These are phyloP conservation scores for Hyles euphorbiae DNA, from an alignment of 1,140 invertebrate species.

Conservation along the genomic window DNA sequence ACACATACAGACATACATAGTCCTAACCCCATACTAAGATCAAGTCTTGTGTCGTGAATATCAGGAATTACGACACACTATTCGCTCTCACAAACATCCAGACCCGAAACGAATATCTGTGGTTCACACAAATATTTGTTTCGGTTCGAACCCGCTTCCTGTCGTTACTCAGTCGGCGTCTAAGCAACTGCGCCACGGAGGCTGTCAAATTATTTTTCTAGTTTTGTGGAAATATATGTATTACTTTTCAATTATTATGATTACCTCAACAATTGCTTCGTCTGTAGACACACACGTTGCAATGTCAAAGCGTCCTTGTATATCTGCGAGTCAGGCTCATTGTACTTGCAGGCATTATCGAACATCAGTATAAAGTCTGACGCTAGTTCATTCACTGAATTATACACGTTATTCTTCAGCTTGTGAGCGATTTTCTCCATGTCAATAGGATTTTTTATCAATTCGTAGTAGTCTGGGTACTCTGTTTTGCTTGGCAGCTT, in stretches of 20 bases:
- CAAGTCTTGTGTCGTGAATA: too few species aligned
- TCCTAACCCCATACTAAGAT: too few species aligned
- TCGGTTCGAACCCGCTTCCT: too few species aligned
- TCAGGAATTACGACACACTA: too few species aligned
- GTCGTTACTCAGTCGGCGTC: too few species aligned
- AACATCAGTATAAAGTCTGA: slow-evolving; percentile 98
- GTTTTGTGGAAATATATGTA: too few species aligned
- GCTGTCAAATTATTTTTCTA: too few species aligned
- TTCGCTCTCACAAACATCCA: too few species aligned
- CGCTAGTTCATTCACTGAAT: slow-evolving; percentile 91
- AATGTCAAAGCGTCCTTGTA: slow-evolving; percentile 98
- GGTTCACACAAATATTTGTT: too few species aligned
- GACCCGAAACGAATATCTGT: too few species aligned
- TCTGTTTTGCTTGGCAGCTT: slow-evolving; percentile 95
- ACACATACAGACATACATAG: too few species aligned
- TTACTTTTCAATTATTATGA: neutral
- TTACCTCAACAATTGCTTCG: slow-evolving; percentile 87
- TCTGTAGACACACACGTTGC: slow-evolving; percentile 93
- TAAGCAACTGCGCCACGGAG: too few species aligned
- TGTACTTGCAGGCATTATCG: slow-evolving; percentile 99
- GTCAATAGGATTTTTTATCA: slow-evolving; percentile 98
- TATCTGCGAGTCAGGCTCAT: slow-evolving; percentile 98
- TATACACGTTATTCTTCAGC: slow-evolving; percentile 87
- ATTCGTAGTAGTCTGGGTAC: slow-evolving; percentile 98
- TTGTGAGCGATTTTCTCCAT: slow-evolving; percentile 96